Percentiles rank a stretch among this genome's conserved stretches.
phyloP scores from a whole-genome alignment of 2,113 vertebrate species.

The Hydrochoerus hydrochaeris region DNA sequence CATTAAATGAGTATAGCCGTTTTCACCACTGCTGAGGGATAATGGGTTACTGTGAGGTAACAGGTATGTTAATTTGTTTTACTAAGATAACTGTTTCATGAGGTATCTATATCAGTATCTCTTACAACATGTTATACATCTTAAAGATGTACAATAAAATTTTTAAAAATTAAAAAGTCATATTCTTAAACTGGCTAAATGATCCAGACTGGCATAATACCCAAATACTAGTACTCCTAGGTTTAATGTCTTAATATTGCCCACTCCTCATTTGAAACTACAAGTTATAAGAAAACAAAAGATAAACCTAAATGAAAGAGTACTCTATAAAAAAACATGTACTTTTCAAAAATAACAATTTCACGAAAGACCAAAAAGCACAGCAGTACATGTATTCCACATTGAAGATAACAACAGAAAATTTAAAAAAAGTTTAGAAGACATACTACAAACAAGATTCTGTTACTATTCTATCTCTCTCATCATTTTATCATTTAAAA shows the following conservation, averaged over 20 bases:
- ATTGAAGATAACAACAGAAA: neutral
- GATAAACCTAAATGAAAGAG: slow-evolving; percentile 30
- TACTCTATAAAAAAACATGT: slow-evolving; percentile 11
- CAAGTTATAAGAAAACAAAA: neutral
- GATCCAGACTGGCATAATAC: neutral
- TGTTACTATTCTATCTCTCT: neutral
- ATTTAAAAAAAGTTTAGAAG: neutral
- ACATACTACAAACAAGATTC: neutral
- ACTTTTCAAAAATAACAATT: neutral
- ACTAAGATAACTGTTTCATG: neutral
- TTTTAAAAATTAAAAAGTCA: slow-evolving; percentile 6
- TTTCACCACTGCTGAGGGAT: neutral
- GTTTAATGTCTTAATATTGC: neutral
- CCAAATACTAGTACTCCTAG: neutral
- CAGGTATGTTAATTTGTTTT: neutral
- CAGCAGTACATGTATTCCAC: neutral
- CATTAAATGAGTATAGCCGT: neutral
- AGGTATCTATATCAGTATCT: neutral
- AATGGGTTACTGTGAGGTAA: neutral
- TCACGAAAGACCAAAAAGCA: neutral
- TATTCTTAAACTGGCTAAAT: slow-evolving; percentile 1
- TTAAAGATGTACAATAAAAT: neutral
- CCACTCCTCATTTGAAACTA: slow-evolving; percentile 5
- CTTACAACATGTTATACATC: neutral
- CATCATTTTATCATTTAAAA: slow-evolving; percentile 35